Evolutionary conservation across 2,888 invertebrate genomes (phyloP), one percentile per base, ranked within the genome.

Genomic region (Venustoraphidia nigricollis): DNA sequence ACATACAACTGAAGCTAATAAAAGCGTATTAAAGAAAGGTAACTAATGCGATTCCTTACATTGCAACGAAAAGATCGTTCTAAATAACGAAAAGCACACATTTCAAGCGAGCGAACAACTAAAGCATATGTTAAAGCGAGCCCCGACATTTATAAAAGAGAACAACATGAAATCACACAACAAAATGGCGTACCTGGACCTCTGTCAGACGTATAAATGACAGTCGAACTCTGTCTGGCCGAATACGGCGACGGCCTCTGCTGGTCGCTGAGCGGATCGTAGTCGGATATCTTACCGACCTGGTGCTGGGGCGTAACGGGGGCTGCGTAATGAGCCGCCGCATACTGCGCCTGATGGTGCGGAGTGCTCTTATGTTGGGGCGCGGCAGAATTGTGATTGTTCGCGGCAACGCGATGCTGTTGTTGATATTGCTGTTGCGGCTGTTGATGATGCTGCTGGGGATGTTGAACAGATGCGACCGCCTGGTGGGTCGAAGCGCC

Each of bases 131-230:
- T 27, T 5, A 27, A 27, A 27, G 27, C 27, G 27, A 27, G 27
- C 27, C 27, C 27, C 6, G 5, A 48, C 48, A 48, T 36, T 36
- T 13, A 39, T 34, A 37, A 9, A 14, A 40, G 11, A 40, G 10
- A 40, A n/a, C 40, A 40, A 36, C 17, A 48, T 10, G 10, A 27
- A 17, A 17, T 14, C 36, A 37, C 60, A 64, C 42, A 45, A 42
- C 11, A 37, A 50, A 45, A 35, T 34, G 36, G 39, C 66, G 68
- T 73, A 70, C 81, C 80, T 63, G 76, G 73, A 53, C 79, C 79
- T 59, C 75, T 75, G 63, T 83, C 81, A 41, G 83, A 84, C 57
- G 88, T 88, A 66, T 90, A 91, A 59, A 91, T 88, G 54, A 91
- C 75, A 14, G 88, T 89, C 46, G 88, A 84, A 4, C 84, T 83